A percentile compares a stretch with the other conserved stretches of the same genome.
Conservation (phyloP, 2,797 vertebrate genomes). For the Pristis pectinata region DNA sequence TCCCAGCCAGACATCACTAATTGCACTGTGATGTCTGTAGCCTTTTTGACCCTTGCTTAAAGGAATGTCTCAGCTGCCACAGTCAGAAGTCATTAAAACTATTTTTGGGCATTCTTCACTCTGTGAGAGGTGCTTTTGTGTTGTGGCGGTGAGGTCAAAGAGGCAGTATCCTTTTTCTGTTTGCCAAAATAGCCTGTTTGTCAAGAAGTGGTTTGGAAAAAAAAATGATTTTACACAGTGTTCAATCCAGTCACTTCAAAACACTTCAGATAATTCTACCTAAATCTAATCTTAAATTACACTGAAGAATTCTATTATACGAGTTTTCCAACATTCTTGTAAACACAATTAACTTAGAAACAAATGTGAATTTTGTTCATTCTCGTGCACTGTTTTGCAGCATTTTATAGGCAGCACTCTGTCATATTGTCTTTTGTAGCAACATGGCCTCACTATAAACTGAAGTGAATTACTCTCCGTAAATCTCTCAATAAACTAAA, state of each 20-base stretch:
- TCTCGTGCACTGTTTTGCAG: neutral
- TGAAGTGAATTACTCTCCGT: neutral
- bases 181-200: slow-evolving; percentile 19
- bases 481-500: neutral
- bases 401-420: neutral
- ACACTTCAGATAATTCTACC: neutral
- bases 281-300: neutral
- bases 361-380: neutral
- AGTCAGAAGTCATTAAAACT: slow-evolving; percentile 34
- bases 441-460: neutral
- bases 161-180: slow-evolving; percentile 31
- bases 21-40: slow-evolving; percentile 32
- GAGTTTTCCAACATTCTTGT: neutral
- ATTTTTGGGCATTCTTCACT: slow-evolving; percentile 35
- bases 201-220: neutral
- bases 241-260: neutral
- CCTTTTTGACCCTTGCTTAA: slow-evolving; percentile 29
- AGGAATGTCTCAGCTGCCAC: slow-evolving; percentile 22
- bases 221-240: neutral
- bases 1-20: slow-evolving; percentile 36
- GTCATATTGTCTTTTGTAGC: neutral
- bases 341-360: neutral
- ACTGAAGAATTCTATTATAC: neutral
- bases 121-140: slow-evolving; percentile 32
- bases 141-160: slow-evolving; percentile 9